Evolutionary conservation across 2,113 vertebrate genomes (phyloP).

Genomic region (Mirounga angustirostris): DNA sequence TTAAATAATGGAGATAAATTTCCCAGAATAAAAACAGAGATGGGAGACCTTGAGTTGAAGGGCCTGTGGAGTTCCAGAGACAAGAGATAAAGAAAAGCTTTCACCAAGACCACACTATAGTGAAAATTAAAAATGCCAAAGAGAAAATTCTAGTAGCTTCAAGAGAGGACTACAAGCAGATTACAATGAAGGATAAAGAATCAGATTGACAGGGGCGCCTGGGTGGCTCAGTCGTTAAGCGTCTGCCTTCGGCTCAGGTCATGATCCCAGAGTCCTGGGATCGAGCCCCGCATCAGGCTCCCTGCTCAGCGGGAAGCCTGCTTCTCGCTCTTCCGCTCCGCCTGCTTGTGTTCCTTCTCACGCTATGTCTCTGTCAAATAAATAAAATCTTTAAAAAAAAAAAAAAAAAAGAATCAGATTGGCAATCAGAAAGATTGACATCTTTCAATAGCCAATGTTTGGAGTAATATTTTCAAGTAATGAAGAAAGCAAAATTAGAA

Average conservation of each 20-base stretch:
- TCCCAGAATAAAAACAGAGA: neutral
- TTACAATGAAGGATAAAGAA: neutral
- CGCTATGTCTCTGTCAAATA: too few relatives aligned
- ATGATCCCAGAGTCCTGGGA: too few relatives aligned
- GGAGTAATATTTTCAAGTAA: conserved; percentile 36
- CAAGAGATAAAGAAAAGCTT: neutral
- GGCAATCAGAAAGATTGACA: neutral
- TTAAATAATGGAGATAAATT: neutral
- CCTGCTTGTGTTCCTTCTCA: too few relatives aligned
- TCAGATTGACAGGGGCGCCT: neutral
- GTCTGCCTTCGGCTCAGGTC: too few relatives aligned
- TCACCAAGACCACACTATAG: neutral
- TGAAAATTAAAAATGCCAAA: conserved; percentile 17
- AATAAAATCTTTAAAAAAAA: too few relatives aligned
- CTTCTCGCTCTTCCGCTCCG: too few relatives aligned
- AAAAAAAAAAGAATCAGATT: neutral
- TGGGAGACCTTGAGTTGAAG: neutral
- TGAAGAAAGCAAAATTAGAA: conserved; percentile 2
- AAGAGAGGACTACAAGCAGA: neutral
- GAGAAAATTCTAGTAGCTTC: conserved; percentile 6
- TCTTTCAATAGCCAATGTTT: neutral
- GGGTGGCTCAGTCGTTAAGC: too few relatives aligned
- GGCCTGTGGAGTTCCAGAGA: neutral
- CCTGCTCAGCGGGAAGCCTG: too few relatives aligned
- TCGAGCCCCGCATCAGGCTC: too few relatives aligned